phyloP scores from a whole-genome alignment of 30 jellyfish, hydroid and myxozoan species.

The Turritopsis rubra region DNA sequence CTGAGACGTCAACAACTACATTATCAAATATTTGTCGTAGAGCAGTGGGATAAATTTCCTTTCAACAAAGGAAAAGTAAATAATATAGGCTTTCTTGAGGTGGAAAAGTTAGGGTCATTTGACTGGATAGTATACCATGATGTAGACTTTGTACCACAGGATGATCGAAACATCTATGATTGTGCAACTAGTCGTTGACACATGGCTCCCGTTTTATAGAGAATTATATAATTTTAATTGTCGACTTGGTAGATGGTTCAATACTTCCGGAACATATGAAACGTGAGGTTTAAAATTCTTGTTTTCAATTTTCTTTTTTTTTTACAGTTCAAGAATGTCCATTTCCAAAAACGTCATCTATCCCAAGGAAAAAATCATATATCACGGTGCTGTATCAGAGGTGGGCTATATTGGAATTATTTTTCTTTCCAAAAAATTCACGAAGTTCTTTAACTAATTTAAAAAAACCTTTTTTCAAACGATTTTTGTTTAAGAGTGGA shows the following conservation, averaged over 20 bases:
- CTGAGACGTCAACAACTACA: constrained; percentile 11
- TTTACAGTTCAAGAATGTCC: too few species aligned
- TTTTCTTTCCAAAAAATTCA: too few species aligned
- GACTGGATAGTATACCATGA: neutral
- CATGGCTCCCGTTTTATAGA: neutral
- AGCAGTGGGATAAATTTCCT: neutral
- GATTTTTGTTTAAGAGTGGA: too few species aligned
- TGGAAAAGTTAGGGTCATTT: neutral
- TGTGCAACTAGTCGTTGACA: neutral
- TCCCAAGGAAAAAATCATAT: too few species aligned
- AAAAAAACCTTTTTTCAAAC: too few species aligned
- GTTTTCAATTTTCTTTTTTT: neutral
- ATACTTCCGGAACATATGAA: neutral
- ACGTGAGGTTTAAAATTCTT: neutral
- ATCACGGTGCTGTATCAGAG: too few species aligned
- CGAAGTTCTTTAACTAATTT: too few species aligned
- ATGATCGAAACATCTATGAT: neutral
- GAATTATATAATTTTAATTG: neutral
- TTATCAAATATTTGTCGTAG: neutral
- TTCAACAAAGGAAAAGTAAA: neutral
- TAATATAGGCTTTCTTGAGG: neutral
- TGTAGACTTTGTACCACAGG: neutral
- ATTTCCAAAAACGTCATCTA: neutral
- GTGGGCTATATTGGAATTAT: too few species aligned
- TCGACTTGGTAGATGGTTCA: neutral